Percentiles rank a stretch among this genome's conserved stretches.
phyloP scores from a whole-genome alignment of 2,113 vertebrate species.

The Peromyscus polionotus region DNA sequence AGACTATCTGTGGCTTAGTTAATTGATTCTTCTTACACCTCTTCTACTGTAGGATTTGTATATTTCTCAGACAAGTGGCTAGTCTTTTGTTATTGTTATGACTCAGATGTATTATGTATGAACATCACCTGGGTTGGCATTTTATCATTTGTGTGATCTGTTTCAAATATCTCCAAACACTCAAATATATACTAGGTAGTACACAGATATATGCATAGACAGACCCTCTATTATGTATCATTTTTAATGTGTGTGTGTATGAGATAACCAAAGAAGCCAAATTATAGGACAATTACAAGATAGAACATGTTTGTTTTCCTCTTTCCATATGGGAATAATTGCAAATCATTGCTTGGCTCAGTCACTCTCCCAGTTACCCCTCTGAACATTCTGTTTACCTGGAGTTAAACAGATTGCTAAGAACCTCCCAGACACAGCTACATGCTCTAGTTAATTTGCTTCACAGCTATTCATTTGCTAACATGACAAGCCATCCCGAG shows the following conservation, averaged over 20 bases:
- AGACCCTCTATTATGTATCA: neutral
- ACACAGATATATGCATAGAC: neutral
- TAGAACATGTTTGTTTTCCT: conserved; percentile 1
- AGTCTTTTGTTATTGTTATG: neutral
- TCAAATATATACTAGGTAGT: neutral
- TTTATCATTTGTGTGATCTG: neutral
- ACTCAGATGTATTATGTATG: neutral
- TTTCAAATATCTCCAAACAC: neutral
- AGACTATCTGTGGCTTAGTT: neutral
- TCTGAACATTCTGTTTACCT: conserved; percentile 70
- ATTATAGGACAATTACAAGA: neutral
- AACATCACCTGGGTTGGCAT: neutral
- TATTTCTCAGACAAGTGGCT: neutral
- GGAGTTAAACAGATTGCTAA: conserved; percentile 50
- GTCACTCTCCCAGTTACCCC: neutral
- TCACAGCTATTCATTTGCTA: conserved; percentile 56
- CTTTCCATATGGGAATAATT: conserved; percentile 61
- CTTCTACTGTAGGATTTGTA: neutral
- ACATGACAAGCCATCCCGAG: conserved; percentile 50
- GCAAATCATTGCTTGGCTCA: conserved; percentile 10
- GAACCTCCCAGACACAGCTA: conserved; percentile 13
- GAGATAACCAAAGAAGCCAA: neutral
- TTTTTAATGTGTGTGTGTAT: neutral
- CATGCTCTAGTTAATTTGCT: conserved; percentile 57
- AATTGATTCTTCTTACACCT: neutral